Conservation (phyloP, 2,888 invertebrate species). For the Trichogramma evanescens region DNA sequence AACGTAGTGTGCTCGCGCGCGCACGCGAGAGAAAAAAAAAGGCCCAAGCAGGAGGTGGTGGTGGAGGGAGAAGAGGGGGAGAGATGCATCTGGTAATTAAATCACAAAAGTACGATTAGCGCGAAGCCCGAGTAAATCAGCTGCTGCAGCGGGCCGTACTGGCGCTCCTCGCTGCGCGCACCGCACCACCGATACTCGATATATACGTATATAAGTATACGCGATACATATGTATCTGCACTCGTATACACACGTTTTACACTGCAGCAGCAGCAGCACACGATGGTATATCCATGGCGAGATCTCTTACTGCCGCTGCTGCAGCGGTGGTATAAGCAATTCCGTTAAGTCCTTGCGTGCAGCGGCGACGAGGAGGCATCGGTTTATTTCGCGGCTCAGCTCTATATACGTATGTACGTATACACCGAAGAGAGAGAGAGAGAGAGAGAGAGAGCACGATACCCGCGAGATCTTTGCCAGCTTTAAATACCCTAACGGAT, state of each 20-base stretch:
- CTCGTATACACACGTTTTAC: slow-evolving; percentile 6
- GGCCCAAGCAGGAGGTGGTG: no score
- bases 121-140: slow-evolving; percentile 10
- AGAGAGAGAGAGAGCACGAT: neutral
- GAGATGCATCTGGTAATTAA: slow-evolving; percentile 16
- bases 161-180: slow-evolving; percentile 7
- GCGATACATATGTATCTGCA: no score
- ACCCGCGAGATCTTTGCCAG: slow-evolving; percentile 3
- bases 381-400: no score
- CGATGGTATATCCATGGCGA: neutral
- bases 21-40: no score
- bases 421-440: neutral
- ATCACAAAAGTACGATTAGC: slow-evolving; percentile 18
- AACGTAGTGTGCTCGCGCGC: no score
- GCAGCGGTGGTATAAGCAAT: neutral
- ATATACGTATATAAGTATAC: no score
- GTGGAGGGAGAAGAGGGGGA: no score
- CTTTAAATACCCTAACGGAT: neutral
- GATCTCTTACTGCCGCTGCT: slow-evolving; percentile 11
- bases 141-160: neutral
- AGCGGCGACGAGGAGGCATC: neutral
- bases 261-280: neutral
- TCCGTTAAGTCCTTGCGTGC: slow-evolving; percentile 18
- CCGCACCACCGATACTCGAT: neutral
- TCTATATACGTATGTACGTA: neutral